Evolutionary conservation across 2,797 vertebrate species (phyloP), one percentile per base, ranked within the genome.

Genomic region (Eutrigla gurnardus): DNA sequence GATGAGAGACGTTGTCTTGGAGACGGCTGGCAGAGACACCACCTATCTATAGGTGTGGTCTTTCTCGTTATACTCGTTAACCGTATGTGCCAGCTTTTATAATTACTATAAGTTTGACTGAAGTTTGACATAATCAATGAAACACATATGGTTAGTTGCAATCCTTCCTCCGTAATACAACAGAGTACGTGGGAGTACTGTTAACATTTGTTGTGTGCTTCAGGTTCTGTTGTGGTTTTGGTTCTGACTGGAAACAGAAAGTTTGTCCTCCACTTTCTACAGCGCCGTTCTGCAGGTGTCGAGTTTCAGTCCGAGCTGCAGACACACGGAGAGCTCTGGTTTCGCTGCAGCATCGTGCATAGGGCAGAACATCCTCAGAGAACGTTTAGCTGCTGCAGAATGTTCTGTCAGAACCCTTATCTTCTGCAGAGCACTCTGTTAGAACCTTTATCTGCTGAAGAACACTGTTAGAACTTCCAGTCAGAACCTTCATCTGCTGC

Each of bases 251-350:
- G 33, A 75, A 65, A 70, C 77, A 69, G 55, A 85, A 65, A 65
- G 66, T 70, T 83, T 46, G 42, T 76, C 35, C 35, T 80, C 6
- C 11, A 64, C 70, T 78, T 69, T 75, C 70, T 72, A 47, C 47
- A 53, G 67, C 11, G 7, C 50, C 7, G 39, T 75, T 73, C 61
- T 65, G 64, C 58, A 43, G 68, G 86, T 77, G 77, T 89, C 65
- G 0, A 45, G 81, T 90, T 88, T 82, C 89, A 85, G 66, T 45
- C 42, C 10, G 63, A 78, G 55, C 60, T 49, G 57, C 52, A 39
- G 37, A 74, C 7, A 75, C 63, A 54, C 58, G 36, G 15, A 63
- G 36, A 58, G 67, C 35, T 88, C 86, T 0, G 45, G 76, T 90
- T 86, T 75, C 85, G 83, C 65, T 33, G 45, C 58, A 55, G 72